A percentile compares a stretch with the other conserved stretches of the same genome.
phyloP scores from a whole-genome alignment of 2,888 invertebrate genomes.

The Drosophila pegasa region DNA sequence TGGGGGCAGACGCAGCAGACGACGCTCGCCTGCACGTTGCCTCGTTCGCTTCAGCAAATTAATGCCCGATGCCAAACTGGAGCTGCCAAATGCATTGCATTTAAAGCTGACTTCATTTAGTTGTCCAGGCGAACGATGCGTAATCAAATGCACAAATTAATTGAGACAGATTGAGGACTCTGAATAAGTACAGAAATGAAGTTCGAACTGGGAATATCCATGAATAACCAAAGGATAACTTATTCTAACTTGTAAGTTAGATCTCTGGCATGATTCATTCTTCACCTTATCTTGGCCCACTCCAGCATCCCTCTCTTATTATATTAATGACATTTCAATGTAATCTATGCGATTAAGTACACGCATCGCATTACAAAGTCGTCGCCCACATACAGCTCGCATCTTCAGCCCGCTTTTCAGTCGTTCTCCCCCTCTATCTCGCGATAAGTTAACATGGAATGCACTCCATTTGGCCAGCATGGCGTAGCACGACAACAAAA shows the following conservation, averaged over 20 bases:
- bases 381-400: constrained; percentile 43
- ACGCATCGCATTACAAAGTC: constrained; percentile 20
- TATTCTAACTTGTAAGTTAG: too few relatives aligned
- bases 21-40: too few relatives aligned
- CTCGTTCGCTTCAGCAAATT: too few relatives aligned
- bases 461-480: constrained; percentile 37
- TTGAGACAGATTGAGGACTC: constrained; percentile 46
- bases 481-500: constrained; percentile 55
- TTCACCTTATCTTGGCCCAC: too few relatives aligned
- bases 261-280: not conserved
- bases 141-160: constrained; percentile 55
- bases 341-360: constrained; percentile 13
- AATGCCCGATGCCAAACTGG: constrained; percentile 58
- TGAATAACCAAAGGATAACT: too few relatives aligned
- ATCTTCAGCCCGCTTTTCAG: constrained; percentile 10
- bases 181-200: not conserved
- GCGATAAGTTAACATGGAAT: constrained; percentile 40
- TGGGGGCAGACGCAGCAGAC: constrained; percentile 17
- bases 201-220: too few relatives aligned
- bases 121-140: constrained; percentile 32
- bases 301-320: not conserved
- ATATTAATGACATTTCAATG: constrained; percentile 19
- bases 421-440: not conserved
- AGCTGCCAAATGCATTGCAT: constrained; percentile 53
- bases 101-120: constrained; percentile 44